A percentile compares a stretch with the other conserved stretches of the same genome.
Evolutionary conservation across 2,888 invertebrate species (phyloP).

Genomic region (Ashinkailepas kermadecensis): DNA sequence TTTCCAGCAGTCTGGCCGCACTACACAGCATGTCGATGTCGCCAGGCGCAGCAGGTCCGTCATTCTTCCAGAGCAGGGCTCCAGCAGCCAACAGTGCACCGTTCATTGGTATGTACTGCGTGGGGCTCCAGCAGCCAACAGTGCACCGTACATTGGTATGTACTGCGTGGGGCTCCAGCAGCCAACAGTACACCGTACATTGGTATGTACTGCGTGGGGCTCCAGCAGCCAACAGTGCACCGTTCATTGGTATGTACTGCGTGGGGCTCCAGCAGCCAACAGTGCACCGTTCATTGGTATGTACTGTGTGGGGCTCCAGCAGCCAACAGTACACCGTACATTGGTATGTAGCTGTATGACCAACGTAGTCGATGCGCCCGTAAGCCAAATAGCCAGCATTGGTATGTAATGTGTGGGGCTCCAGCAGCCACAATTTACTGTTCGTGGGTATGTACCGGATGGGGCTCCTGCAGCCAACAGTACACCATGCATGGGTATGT

Average conservation of each 20-base stretch:
- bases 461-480: no score
- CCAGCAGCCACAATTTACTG: no score
- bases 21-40: constrained; percentile 8
- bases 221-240: neutral
- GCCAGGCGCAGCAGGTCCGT: neutral
- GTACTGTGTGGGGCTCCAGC: neutral
- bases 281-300: neutral
- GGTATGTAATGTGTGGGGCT: no score
- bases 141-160: neutral
- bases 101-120: neutral
- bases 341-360: no score
- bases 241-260: neutral
- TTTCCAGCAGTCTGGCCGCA: neutral
- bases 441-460: no score
- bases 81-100: neutral
- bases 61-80: neutral
- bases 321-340: neutral
- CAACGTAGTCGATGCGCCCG: no score
- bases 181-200: neutral
- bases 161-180: neutral
- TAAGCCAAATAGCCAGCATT: no score
- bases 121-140: neutral
- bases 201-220: neutral
- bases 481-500: no score
- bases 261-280: neutral